These are phyloP conservation scores for Coregonus ussuriensis DNA, from an alignment of 2,797 vertebrate genomes.

Conservation along the genomic window DNA sequence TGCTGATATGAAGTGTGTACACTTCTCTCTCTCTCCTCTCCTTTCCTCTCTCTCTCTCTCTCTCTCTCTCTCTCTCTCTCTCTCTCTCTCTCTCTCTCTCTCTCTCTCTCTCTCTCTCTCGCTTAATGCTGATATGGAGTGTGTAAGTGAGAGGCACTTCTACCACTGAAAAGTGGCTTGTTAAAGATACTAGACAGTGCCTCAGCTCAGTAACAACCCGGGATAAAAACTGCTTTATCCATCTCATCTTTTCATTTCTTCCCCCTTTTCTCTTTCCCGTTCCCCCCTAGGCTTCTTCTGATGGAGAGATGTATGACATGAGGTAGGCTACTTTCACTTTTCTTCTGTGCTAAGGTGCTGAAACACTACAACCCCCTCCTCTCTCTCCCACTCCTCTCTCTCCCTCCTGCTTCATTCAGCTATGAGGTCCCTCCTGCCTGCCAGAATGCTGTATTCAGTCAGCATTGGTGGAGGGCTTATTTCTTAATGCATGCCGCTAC, in stretches of 20 bases:
- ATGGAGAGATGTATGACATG: slow-evolving; percentile 87
- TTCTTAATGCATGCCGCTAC: slow-evolving; percentile 63
- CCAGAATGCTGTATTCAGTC: slow-evolving; percentile 44
- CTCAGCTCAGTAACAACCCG: background rate
- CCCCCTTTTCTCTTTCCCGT: slow-evolving; percentile 76
- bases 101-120: background rate
- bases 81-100: too few relatives aligned
- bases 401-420: slow-evolving; percentile 38
- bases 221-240: background rate
- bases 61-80: too few relatives aligned
- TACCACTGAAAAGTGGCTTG: background rate
- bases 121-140: background rate
- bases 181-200: background rate
- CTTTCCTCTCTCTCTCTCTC: too few relatives aligned
- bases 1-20: too few relatives aligned
- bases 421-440: slow-evolving; percentile 17
- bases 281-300: slow-evolving; percentile 79
- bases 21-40: too few relatives aligned
- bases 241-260: slow-evolving; percentile 61
- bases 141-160: background rate
- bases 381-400: slow-evolving; percentile 1
- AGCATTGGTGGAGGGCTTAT: slow-evolving; percentile 64
- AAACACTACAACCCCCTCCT: slow-evolving; percentile 11
- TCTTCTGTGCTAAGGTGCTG: slow-evolving; percentile 15
- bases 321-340: slow-evolving; percentile 84